Evolutionary conservation across 2,113 vertebrate genomes (phyloP).

Genomic region (Callopanchax toddi): DNA sequence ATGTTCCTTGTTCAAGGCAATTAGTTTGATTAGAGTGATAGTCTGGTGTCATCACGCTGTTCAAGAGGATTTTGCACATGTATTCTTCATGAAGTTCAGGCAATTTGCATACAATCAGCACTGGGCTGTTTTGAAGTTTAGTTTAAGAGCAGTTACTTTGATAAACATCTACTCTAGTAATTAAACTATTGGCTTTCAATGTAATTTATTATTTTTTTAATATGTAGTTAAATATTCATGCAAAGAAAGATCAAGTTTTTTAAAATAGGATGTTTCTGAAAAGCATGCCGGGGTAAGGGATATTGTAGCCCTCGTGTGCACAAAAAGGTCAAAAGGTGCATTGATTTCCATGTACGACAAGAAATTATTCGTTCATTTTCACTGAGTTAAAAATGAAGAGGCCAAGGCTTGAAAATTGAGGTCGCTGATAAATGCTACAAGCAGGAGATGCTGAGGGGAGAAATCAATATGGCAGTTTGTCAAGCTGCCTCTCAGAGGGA

Average conservation of each 20-base stretch:
- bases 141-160: no score
- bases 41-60: slow-evolving; percentile 45
- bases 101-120: slow-evolving; percentile 15
- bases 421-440: slow-evolving; percentile 87
- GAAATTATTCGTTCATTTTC: slow-evolving; percentile 94
- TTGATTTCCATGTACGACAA: slow-evolving; percentile 99
- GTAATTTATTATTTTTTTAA: no score
- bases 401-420: slow-evolving; percentile 90
- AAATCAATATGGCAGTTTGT: slow-evolving; percentile 97
- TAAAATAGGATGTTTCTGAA: slow-evolving; percentile 40
- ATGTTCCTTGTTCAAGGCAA: slow-evolving; percentile 75
- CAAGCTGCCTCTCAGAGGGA: slow-evolving; percentile 86
- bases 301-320: slow-evolving; percentile 75
- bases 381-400: slow-evolving; percentile 88
- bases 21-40: slow-evolving; percentile 74
- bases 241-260: slow-evolving; percentile 14
- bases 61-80: slow-evolving; percentile 40
- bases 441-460: slow-evolving; percentile 81
- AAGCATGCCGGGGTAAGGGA: slow-evolving; percentile 56
- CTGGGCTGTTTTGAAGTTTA: background rate
- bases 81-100: slow-evolving; percentile 50
- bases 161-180: slow-evolving; percentile 8
- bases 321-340: slow-evolving; percentile 87
- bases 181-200: background rate
- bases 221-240: slow-evolving; percentile 3